A percentile compares a stretch with the other conserved stretches of the same genome.
These are phyloP conservation scores for Archaeoteleia sp. DNA, from an alignment of 2,888 invertebrate genomes.

Conservation along the genomic window DNA sequence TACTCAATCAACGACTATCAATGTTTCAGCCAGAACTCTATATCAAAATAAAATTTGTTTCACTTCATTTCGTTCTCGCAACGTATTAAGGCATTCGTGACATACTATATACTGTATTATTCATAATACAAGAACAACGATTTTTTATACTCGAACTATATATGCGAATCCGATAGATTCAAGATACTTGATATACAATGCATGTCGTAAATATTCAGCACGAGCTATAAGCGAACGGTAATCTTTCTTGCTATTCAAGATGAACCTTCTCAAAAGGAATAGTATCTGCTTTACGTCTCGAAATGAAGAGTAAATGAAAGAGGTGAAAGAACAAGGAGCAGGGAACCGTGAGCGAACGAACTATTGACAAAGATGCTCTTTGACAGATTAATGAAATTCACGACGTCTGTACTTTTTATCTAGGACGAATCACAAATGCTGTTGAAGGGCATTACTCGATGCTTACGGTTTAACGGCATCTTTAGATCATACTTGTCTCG, in stretches of 20 bases:
- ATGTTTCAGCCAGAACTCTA: no score
- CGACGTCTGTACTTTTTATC: slow-evolving; percentile 31
- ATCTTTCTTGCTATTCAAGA: slow-evolving; percentile 36
- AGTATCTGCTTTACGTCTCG: slow-evolving; percentile 37
- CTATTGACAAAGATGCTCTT: slow-evolving; percentile 45
- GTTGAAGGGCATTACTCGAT: slow-evolving; percentile 27
- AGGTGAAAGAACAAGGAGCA: slow-evolving; percentile 34
- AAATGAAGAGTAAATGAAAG: slow-evolving; percentile 41
- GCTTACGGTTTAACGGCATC: slow-evolving; percentile 24
- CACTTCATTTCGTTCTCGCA: slow-evolving; percentile 9
- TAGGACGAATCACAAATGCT: slow-evolving; percentile 15
- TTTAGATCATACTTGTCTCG: background rate
- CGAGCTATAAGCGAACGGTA: slow-evolving; percentile 32
- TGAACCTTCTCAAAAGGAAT: slow-evolving; percentile 36
- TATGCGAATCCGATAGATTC: slow-evolving; percentile 7
- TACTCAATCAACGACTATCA: no score
- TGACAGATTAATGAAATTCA: slow-evolving; percentile 49
- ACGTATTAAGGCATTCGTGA: slow-evolving; percentile 1
- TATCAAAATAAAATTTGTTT: no score
- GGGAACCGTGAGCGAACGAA: slow-evolving; percentile 24
- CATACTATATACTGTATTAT: background rate
- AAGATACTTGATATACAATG: slow-evolving; percentile 16
- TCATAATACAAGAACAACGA: slow-evolving; percentile 7
- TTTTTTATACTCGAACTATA: no score
- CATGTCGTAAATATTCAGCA: slow-evolving; percentile 30